phyloP scores from a whole-genome alignment of 2,888 invertebrate genomes.

The Lissonota sp. region DNA sequence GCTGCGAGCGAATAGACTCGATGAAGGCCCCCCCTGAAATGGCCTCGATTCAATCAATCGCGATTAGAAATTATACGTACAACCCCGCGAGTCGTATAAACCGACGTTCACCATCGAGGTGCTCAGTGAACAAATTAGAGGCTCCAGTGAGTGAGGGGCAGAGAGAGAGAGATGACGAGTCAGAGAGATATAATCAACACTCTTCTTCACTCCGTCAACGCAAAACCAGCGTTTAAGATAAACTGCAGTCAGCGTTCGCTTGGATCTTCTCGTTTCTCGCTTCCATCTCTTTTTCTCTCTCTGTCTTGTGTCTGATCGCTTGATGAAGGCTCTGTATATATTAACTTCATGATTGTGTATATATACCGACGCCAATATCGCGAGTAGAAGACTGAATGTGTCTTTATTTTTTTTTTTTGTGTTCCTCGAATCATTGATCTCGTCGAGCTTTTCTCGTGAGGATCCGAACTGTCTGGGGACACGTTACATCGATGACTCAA shows the following conservation, averaged over 20 bases:
- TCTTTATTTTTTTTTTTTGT: neutral
- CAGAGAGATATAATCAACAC: neutral
- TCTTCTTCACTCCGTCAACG: constrained; percentile 26
- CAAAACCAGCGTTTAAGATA: constrained; percentile 53
- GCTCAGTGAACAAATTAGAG: neutral
- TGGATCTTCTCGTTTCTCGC: constrained; percentile 41
- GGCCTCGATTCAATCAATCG: constrained; percentile 63
- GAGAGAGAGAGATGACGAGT: neutral
- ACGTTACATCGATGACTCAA: constrained; percentile 27
- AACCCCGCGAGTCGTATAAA: constrained; percentile 28
- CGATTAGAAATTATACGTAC: constrained; percentile 53
- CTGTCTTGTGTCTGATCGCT: constrained; percentile 20
- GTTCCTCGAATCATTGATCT: constrained; percentile 37
- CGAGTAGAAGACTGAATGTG: constrained; percentile 15
- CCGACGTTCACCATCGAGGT: constrained; percentile 2
- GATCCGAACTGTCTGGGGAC: constrained; percentile 1
- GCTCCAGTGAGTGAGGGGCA: constrained; percentile 13
- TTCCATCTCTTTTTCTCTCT: constrained; percentile 32
- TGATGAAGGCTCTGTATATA: neutral
- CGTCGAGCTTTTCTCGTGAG: neutral
- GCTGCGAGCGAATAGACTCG: neutral
- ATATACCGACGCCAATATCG: constrained; percentile 11
- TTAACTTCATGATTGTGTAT: neutral
- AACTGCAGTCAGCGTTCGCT: constrained; percentile 37
- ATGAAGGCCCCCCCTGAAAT: constrained; percentile 10